These are phyloP conservation scores for Germaria angustata DNA, from an alignment of 2,888 invertebrate species.

Conservation along the genomic window DNA sequence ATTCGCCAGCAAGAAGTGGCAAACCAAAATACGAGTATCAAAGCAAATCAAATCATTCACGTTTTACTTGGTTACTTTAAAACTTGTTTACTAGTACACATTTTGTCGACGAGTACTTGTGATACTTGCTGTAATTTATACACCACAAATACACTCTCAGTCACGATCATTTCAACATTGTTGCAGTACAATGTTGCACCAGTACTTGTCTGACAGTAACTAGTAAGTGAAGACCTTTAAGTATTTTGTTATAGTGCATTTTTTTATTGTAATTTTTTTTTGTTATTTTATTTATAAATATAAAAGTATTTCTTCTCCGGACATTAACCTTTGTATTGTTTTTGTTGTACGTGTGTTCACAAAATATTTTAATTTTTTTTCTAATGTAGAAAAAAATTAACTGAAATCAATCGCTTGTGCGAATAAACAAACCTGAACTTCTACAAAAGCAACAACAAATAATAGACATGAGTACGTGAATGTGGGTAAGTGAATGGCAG, in stretches of 20 bases:
- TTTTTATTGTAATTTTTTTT: not conserved
- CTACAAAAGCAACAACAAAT: not conserved
- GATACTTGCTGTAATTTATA: not conserved
- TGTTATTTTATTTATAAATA: not conserved
- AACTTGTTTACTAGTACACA: not conserved
- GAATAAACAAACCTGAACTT: conserved; percentile 34
- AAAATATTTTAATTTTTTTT: conserved; percentile 17
- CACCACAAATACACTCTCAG: not conserved
- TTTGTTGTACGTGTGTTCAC: conserved; percentile 1
- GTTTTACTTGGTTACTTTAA: not conserved
- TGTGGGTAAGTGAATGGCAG: not conserved
- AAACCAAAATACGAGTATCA: too few relatives aligned
- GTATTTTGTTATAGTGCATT: not conserved
- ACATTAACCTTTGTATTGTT: conserved; percentile 48
- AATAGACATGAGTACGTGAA: conserved; percentile 12
- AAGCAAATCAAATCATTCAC: too few relatives aligned
- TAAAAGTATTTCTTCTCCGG: conserved; percentile 27
- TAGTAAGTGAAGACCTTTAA: conserved; percentile 6
- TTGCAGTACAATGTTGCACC: not conserved
- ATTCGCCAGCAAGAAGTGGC: too few relatives aligned
- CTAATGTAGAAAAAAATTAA: not conserved
- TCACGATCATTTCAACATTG: not conserved
- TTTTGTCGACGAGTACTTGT: too few relatives aligned
- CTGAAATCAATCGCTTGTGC: conserved; percentile 22
- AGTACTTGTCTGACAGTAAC: conserved; percentile 11